Conservation (phyloP, 2,113 vertebrate species). For the Apistogramma diplotaenia region DNA sequence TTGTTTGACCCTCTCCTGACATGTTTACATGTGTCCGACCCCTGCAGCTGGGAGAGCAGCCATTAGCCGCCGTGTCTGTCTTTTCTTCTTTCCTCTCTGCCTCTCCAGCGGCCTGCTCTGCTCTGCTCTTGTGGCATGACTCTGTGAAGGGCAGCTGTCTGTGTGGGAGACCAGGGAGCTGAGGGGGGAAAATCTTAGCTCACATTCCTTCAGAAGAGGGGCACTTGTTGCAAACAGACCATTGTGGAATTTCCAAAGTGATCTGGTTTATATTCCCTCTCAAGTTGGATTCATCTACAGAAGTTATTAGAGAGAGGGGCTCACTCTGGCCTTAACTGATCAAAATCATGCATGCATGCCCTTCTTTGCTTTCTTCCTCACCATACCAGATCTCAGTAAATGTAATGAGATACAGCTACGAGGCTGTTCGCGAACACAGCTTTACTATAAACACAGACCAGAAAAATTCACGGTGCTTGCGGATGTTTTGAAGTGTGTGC, state of each 20-base stretch:
- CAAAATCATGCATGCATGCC: conserved; percentile 51
- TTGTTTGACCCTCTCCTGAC: conserved; percentile 39
- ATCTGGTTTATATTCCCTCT: conserved; percentile 73
- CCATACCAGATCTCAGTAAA: conserved; percentile 28
- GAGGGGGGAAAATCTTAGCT: conserved; percentile 65
- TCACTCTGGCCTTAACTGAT: conserved; percentile 56
- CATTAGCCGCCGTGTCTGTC: conserved; percentile 39
- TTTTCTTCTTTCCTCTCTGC: neutral
- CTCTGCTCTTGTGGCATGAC: conserved; percentile 45
- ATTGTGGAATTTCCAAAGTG: conserved; percentile 63
- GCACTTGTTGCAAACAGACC: conserved; percentile 56
- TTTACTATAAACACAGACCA: conserved; percentile 32
- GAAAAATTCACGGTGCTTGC: conserved; percentile 7
- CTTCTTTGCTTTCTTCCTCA: conserved; percentile 23
- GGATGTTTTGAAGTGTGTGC: conserved; percentile 42
- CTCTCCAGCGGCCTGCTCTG: conserved; percentile 3
- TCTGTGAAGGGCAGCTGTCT: conserved; percentile 67
- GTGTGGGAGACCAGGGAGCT: conserved; percentile 58
- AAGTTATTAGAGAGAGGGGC: conserved; percentile 57
- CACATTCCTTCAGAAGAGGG: conserved; percentile 71
- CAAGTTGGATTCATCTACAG: conserved; percentile 46
- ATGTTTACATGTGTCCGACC: conserved; percentile 48
- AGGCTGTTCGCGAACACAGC: conserved; percentile 47
- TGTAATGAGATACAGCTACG: conserved; percentile 55
- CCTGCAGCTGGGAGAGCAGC: conserved; percentile 44